Conservation (phyloP, 2,888 invertebrate species). For the Netelia virgata region DNA sequence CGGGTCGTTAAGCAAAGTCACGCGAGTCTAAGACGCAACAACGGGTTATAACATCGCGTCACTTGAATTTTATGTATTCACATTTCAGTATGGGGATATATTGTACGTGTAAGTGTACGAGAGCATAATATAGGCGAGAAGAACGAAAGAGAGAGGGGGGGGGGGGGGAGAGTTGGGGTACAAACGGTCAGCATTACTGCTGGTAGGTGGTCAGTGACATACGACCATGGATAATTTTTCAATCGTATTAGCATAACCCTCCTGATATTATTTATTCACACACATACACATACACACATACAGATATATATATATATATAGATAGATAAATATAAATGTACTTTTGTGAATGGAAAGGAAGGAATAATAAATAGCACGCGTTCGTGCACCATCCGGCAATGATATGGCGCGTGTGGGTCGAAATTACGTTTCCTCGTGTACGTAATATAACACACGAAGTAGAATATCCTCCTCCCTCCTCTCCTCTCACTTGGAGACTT, state of each 20-base stretch:
- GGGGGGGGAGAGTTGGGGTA: slow-evolving; percentile 62
- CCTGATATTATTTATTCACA: slow-evolving; percentile 46
- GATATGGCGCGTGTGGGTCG: slow-evolving; percentile 74
- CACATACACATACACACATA: not conserved
- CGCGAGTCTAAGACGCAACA: slow-evolving; percentile 31
- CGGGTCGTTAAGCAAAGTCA: too few relatives aligned
- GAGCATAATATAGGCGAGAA: not conserved
- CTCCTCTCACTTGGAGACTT: slow-evolving; percentile 13
- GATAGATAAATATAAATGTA: slow-evolving; percentile 43
- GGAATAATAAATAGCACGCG: slow-evolving; percentile 76
- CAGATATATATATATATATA: slow-evolving; percentile 23
- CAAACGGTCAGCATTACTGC: slow-evolving; percentile 75
- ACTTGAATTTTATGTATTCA: slow-evolving; percentile 27
- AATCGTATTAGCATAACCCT: slow-evolving; percentile 80
- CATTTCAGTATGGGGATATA: slow-evolving; percentile 4
- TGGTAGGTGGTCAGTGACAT: slow-evolving; percentile 83
- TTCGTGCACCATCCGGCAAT: slow-evolving; percentile 34
- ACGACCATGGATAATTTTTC: slow-evolving; percentile 78
- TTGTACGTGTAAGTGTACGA: not conserved
- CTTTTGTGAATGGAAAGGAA: slow-evolving; percentile 75
- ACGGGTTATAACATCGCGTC: slow-evolving; percentile 29
- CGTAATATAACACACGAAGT: slow-evolving; percentile 48
- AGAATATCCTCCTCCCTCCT: slow-evolving; percentile 26
- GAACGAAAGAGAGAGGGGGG: slow-evolving; percentile 27
- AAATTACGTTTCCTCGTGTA: slow-evolving; percentile 74